Evolutionary conservation across 2,113 vertebrate species (phyloP).

Genomic region (Otis tarda): DNA sequence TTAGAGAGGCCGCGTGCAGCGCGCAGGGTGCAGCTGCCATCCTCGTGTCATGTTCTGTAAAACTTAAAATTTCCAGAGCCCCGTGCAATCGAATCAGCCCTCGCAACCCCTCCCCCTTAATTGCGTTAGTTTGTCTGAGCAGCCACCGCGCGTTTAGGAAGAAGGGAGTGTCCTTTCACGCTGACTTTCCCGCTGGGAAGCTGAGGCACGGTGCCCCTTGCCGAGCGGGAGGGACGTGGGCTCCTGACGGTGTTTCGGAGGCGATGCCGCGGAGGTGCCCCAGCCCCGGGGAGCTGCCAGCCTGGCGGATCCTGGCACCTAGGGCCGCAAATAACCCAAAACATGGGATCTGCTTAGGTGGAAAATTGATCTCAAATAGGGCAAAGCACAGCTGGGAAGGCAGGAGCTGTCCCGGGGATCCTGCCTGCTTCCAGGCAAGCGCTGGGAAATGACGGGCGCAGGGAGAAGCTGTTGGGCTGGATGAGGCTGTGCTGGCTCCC

Average conservation of each 20-base stretch:
- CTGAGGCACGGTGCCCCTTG: neutral
- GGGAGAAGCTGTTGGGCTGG: neutral
- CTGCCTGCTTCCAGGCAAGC: neutral
- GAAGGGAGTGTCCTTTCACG: neutral
- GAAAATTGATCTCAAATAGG: neutral
- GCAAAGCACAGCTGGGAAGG: neutral
- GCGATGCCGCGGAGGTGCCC: accelerated
- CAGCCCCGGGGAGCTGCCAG: neutral
- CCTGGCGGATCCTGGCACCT: neutral
- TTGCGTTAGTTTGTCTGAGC: neutral
- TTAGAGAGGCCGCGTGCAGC: neutral
- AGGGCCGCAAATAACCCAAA: neutral
- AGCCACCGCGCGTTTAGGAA: neutral
- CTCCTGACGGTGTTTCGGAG: neutral
- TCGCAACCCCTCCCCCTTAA: neutral
- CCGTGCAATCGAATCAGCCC: neutral
- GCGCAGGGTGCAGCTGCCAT: neutral
- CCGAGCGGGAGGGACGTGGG: neutral
- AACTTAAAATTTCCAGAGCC: neutral
- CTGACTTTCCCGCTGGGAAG: neutral
- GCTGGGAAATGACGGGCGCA: accelerated
- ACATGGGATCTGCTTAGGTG: accelerated
- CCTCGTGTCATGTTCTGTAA: neutral
- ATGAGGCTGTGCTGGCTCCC: neutral
- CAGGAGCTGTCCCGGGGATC: neutral